These are phyloP conservation scores for Biston betularia DNA, from an alignment of 2,888 invertebrate genomes.

Conservation along the genomic window DNA sequence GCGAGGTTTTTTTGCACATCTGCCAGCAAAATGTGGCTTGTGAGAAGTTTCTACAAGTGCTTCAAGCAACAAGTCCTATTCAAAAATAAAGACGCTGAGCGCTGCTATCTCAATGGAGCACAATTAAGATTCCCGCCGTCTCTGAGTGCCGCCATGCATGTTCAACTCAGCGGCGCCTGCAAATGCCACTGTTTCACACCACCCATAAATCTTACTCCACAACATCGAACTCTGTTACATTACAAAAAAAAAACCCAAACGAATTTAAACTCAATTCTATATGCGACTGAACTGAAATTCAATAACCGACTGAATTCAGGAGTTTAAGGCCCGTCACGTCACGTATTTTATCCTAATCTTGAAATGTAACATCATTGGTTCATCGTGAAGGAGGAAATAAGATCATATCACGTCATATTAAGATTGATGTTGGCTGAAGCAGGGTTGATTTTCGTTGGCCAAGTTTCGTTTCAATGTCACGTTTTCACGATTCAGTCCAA, in stretches of 20 bases:
- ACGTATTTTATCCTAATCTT: constrained; percentile 51
- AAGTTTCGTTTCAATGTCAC: constrained; percentile 68
- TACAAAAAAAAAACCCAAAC: constrained; percentile 64
- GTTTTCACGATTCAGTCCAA: constrained; percentile 67
- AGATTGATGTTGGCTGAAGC: constrained; percentile 49
- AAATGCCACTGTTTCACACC: constrained; percentile 72
- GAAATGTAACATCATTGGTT: constrained; percentile 35
- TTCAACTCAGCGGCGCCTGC: constrained; percentile 58
- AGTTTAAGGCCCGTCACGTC: constrained; percentile 74
- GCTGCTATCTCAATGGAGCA: constrained; percentile 76
- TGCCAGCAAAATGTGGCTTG: constrained; percentile 3
- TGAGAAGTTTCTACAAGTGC: constrained; percentile 47
- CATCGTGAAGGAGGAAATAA: constrained; percentile 52
- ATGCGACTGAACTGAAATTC: constrained; percentile 60
- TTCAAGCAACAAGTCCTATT: constrained; percentile 74
- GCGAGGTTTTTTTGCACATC: neutral
- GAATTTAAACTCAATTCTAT: constrained; percentile 63
- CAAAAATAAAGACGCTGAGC: constrained; percentile 74
- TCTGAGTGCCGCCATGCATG: constrained; percentile 69
- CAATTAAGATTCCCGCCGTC: constrained; percentile 81
- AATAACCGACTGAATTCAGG: constrained; percentile 53
- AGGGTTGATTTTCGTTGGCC: constrained; percentile 48
- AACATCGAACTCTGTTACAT: constrained; percentile 62
- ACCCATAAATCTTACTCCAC: constrained; percentile 74
- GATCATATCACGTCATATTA: constrained; percentile 53